A percentile compares a stretch with the other conserved stretches of the same genome.
Evolutionary conservation across 2,113 vertebrate genomes (phyloP).

Genomic region (Morone chrysops): DNA sequence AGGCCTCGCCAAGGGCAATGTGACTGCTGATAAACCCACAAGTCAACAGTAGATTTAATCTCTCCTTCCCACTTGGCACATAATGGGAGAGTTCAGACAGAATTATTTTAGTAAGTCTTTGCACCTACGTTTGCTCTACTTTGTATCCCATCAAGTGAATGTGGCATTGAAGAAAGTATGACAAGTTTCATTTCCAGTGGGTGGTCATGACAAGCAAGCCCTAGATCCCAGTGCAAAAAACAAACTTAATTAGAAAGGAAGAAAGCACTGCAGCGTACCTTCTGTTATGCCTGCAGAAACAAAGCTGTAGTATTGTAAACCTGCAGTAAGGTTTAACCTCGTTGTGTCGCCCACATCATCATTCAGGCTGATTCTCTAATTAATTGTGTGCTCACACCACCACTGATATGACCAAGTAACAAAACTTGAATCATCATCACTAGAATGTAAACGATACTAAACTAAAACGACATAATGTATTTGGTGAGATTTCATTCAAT

Average conservation of each 20-base stretch:
- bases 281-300: slow-evolving; percentile 54
- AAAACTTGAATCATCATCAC: background rate
- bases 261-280: slow-evolving; percentile 17
- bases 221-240: slow-evolving; percentile 53
- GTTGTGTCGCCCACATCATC: background rate
- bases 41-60: slow-evolving; percentile 78
- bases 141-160: slow-evolving; percentile 59
- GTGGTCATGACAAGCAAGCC: slow-evolving; percentile 61
- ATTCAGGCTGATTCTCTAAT: slow-evolving; percentile 20
- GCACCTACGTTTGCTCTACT: slow-evolving; percentile 48
- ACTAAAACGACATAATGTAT: too few relatives aligned
- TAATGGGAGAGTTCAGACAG: slow-evolving; percentile 73
- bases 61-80: slow-evolving; percentile 67
- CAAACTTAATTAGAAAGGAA: slow-evolving; percentile 74
- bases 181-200: slow-evolving; percentile 71
- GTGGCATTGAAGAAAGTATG: slow-evolving; percentile 61
- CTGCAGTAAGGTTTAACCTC: background rate
- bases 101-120: slow-evolving; percentile 62
- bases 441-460: background rate
- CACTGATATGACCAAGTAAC: background rate
- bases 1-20: slow-evolving; percentile 74
- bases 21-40: slow-evolving; percentile 74
- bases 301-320: slow-evolving; percentile 4
- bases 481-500: background rate
- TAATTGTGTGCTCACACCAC: slow-evolving; percentile 3